These are phyloP conservation scores for Parapristionchus giblindavisi DNA, from an alignment of 2,888 invertebrate genomes.

Conservation along the genomic window DNA sequence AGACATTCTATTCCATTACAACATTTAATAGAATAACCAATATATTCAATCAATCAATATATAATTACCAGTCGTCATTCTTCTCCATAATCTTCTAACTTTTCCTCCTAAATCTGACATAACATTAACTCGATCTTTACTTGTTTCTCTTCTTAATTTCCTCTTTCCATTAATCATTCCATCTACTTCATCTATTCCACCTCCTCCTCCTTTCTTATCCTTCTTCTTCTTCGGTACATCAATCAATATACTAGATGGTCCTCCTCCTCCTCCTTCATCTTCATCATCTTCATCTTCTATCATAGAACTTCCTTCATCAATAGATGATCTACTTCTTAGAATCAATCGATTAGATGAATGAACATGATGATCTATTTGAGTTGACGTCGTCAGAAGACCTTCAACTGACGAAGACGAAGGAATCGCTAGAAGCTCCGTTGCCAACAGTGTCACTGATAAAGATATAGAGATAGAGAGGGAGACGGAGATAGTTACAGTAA, in stretches of 20 bases:
- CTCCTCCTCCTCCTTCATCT: constrained; percentile 23
- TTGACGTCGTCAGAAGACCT: constrained; percentile 12
- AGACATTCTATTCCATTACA: too few species aligned
- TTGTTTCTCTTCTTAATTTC: constrained; percentile 30
- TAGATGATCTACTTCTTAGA: too few species aligned
- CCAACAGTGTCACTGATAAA: constrained; percentile 1
- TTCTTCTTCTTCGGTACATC: neutral
- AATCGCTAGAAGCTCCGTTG: constrained; percentile 30
- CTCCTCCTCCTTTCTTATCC: constrained; percentile 6
- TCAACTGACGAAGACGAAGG: constrained; percentile 17
- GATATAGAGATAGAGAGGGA: neutral
- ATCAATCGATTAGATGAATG: too few species aligned
- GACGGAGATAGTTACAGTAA: neutral
- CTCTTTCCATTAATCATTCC: constrained; percentile 38
- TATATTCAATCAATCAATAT: too few species aligned
- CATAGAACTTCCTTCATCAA: neutral
- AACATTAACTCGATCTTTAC: constrained; percentile 13
- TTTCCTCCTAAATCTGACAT: constrained; percentile 23
- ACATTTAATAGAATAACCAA: too few species aligned
- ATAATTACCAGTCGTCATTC: constrained; percentile 28
- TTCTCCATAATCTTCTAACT: constrained; percentile 32
- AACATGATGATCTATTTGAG: too few species aligned
- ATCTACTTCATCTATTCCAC: constrained; percentile 33
- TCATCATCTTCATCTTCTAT: constrained; percentile 22
- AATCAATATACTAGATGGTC: constrained; percentile 3